Conservation (phyloP, 2,113 vertebrate genomes). For the Leucosticte australis region DNA sequence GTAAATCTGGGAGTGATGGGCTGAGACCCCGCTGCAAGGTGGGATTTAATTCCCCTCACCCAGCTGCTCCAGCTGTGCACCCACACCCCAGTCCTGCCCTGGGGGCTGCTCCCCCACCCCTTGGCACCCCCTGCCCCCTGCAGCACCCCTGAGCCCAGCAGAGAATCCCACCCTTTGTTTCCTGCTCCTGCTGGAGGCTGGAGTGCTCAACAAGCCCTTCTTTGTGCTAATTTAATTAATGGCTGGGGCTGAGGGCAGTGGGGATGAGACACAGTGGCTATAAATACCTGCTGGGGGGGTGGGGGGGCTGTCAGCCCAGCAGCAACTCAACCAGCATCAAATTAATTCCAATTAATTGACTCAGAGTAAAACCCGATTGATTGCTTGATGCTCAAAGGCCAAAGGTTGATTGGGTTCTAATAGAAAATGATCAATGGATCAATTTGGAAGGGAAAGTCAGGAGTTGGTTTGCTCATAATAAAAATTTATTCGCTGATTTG, state of each 20-base stretch:
- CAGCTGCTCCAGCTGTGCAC: background rate
- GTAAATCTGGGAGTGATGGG: background rate
- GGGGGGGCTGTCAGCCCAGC: accelerated
- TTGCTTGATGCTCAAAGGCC: accelerated
- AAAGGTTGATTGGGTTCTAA: background rate
- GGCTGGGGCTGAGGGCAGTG: conserved; percentile 52
- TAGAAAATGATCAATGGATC: background rate
- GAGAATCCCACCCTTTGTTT: conserved; percentile 80
- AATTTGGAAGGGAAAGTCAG: accelerated
- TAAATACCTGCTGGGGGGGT: conserved; percentile 68
- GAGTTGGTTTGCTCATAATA: background rate
- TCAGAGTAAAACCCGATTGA: accelerated
- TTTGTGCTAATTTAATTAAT: conserved; percentile 82
- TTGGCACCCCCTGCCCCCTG: background rate
- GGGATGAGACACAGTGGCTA: conserved; percentile 65
- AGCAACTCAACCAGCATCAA: accelerated
- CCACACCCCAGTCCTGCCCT: accelerated
- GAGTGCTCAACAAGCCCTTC: conserved; percentile 73
- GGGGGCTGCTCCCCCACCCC: background rate
- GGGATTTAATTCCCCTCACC: background rate
- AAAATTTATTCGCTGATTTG: background rate
- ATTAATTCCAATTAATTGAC: background rate
- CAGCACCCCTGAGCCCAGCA: conserved; percentile 64
- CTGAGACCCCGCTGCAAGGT: accelerated
- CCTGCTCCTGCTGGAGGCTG: conserved; percentile 61